These are phyloP conservation scores for Darevskia mixta DNA, from an alignment of 2,797 vertebrate genomes.

Conservation along the genomic window DNA sequence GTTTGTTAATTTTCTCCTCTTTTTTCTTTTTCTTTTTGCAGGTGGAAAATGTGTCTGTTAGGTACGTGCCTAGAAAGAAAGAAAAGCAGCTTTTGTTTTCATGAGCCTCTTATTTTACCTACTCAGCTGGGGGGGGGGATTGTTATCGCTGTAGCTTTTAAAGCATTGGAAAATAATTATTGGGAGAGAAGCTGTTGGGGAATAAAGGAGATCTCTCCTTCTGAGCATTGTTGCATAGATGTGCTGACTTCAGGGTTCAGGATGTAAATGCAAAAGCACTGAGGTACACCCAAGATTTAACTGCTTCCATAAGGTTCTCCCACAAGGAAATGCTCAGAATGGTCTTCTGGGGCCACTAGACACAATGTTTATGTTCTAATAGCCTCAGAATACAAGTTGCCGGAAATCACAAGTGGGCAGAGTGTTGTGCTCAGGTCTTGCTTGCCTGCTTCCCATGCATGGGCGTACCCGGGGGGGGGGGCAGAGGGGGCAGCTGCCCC, in stretches of 20 bases:
- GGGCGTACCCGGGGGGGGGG: no score
- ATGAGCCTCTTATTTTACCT: slow-evolving; percentile 57
- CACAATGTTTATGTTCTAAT: no score
- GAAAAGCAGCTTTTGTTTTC: slow-evolving; percentile 39
- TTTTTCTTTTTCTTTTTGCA: slow-evolving; percentile 67
- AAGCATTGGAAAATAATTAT: slow-evolving; percentile 23
- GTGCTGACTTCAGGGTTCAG: rapidly evolving
- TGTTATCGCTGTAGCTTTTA: slow-evolving; percentile 43
- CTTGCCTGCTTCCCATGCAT: no score
- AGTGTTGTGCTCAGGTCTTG: no score
- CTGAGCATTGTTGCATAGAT: not conserved
- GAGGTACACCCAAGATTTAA: not conserved
- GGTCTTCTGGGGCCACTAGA: rapidly evolving
- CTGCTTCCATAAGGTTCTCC: not conserved
- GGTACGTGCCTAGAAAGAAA: slow-evolving; percentile 75
- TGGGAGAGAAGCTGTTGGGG: not conserved
- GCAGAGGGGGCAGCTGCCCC: no score
- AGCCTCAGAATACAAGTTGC: no score
- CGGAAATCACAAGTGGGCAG: no score
- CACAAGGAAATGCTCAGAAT: not conserved
- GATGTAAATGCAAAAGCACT: not conserved
- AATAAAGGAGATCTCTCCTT: not conserved
- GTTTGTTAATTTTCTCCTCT: slow-evolving; percentile 63
- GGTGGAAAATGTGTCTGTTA: slow-evolving; percentile 81
- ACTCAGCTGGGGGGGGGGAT: not conserved